Evolutionary conservation across 2,888 invertebrate genomes (phyloP).

Genomic region (Scaptomyza cyrtandrae): DNA sequence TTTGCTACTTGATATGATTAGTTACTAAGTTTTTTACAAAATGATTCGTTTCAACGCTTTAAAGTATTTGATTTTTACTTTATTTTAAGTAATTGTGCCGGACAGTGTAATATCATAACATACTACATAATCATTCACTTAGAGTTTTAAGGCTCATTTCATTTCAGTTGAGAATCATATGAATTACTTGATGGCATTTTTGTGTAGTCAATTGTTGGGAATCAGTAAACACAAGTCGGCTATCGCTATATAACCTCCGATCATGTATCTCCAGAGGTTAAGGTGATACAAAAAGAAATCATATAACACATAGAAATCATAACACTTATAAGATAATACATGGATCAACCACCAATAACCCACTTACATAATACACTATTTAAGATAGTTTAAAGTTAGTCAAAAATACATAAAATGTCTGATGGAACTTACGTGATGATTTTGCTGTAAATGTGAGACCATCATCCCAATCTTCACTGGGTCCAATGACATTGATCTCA

Average conservation of each 20-base stretch:
- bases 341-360: slow-evolving; percentile 43
- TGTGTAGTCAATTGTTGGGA: slow-evolving; percentile 66
- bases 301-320: slow-evolving; percentile 29
- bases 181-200: slow-evolving; percentile 68
- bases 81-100: slow-evolving; percentile 34
- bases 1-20: slow-evolving; percentile 20
- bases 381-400: slow-evolving; percentile 19
- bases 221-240: slow-evolving; percentile 49
- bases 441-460: slow-evolving; percentile 96
- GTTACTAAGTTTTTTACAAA: slow-evolving; percentile 26
- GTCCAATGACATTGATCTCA: slow-evolving; percentile 85
- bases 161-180: slow-evolving; percentile 35
- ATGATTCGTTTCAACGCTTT: slow-evolving; percentile 35
- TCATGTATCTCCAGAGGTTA: slow-evolving; percentile 33
- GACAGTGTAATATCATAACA: slow-evolving; percentile 29
- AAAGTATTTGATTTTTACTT: slow-evolving; percentile 44
- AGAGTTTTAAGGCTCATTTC: slow-evolving; percentile 27
- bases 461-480: slow-evolving; percentile 91
- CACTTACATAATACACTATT: slow-evolving; percentile 8
- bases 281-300: slow-evolving; percentile 12
- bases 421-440: slow-evolving; percentile 90
- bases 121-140: slow-evolving; percentile 16
- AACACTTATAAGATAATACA: slow-evolving; percentile 31
- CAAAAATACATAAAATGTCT: slow-evolving; percentile 22
- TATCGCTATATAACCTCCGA: slow-evolving; percentile 55